These are phyloP conservation scores for Syritta pipiens DNA, from an alignment of 2,888 invertebrate genomes.

Conservation along the genomic window DNA sequence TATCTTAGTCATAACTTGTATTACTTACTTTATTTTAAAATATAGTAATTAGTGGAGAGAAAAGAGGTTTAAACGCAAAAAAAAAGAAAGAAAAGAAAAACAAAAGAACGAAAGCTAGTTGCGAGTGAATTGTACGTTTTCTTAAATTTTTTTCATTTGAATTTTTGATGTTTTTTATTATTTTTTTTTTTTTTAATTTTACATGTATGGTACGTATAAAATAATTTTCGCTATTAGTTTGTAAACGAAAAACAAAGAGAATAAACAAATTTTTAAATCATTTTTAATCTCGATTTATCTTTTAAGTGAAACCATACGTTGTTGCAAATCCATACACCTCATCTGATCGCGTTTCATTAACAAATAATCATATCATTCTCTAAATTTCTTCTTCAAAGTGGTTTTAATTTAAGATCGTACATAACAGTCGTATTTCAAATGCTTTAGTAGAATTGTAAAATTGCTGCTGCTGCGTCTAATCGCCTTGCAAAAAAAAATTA, in stretches of 20 bases:
- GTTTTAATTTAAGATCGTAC: too few relatives aligned
- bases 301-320: background rate
- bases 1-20: constrained; percentile 66
- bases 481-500: too few relatives aligned
- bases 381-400: too few relatives aligned
- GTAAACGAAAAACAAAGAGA: constrained; percentile 63
- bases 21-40: constrained; percentile 54
- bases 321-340: too few relatives aligned
- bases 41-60: constrained; percentile 62
- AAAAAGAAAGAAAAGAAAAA: constrained; percentile 3
- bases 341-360: too few relatives aligned
- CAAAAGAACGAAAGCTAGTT: constrained; percentile 17
- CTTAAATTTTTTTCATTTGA: constrained; percentile 31
- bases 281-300: constrained; percentile 47
- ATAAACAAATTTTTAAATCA: constrained; percentile 61
- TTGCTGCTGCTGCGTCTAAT: too few relatives aligned
- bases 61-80: constrained; percentile 33
- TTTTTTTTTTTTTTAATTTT: constrained; percentile 38
- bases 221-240: constrained; percentile 65
- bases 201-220: constrained; percentile 58
- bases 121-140: constrained; percentile 34
- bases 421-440: too few relatives aligned
- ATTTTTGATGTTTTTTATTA: constrained; percentile 23
- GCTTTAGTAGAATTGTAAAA: too few relatives aligned
- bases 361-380: too few relatives aligned